Conservation (phyloP, 2,888 invertebrate genomes). For the Idaea straminata region DNA sequence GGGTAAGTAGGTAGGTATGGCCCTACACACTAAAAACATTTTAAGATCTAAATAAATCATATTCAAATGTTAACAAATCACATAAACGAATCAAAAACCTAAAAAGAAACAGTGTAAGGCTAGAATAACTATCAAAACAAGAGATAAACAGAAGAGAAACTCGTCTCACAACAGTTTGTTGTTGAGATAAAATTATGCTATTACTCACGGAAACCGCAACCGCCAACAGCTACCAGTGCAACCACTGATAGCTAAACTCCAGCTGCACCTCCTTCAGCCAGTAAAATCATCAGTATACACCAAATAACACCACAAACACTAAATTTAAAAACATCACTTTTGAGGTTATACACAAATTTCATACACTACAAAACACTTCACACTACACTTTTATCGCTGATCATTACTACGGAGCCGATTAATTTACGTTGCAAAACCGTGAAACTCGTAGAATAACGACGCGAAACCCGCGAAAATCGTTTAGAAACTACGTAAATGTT, state of each 20-base stretch:
- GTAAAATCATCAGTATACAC: constrained; percentile 12
- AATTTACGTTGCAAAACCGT: constrained; percentile 2
- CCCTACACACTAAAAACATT: neutral
- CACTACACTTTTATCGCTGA: neutral
- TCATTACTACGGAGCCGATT: neutral
- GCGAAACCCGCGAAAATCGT: constrained; percentile 12
- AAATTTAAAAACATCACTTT: constrained; percentile 16
- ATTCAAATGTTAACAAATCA: neutral
- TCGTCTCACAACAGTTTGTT: neutral
- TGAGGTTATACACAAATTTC: constrained; percentile 23
- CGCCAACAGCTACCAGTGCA: constrained; percentile 9
- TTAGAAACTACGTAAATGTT: constrained; percentile 12
- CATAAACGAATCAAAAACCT: neutral
- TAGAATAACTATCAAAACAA: constrained; percentile 1
- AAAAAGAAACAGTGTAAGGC: neutral
- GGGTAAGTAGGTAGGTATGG: too few species aligned
- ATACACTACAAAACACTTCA: constrained; percentile 6
- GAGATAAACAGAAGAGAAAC: constrained; percentile 6
- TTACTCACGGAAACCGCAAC: constrained; percentile 18
- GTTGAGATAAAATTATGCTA: constrained; percentile 3
- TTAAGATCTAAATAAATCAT: neutral
- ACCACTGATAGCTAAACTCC: constrained; percentile 8
- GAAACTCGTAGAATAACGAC: constrained; percentile 6
- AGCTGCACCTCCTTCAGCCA: constrained; percentile 9
- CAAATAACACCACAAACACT: constrained; percentile 17